These are phyloP conservation scores for Cyprinus carpio DNA, from an alignment of 2,113 vertebrate species.

Conservation along the genomic window DNA sequence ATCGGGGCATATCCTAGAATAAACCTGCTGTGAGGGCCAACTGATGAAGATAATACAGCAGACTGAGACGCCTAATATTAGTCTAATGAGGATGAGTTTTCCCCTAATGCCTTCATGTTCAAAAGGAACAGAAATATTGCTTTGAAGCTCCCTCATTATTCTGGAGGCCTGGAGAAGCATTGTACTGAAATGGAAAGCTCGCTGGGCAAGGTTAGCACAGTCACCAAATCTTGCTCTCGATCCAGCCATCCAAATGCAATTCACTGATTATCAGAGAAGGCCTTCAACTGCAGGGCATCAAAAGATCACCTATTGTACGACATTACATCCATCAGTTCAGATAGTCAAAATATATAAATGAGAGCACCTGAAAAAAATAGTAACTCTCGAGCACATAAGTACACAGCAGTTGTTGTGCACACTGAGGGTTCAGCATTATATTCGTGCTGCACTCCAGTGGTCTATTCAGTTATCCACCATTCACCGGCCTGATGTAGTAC, in stretches of 20 bases:
- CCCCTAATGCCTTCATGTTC: conserved; percentile 22
- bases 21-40: background rate
- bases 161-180: conserved; percentile 18
- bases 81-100: background rate
- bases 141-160: conserved; percentile 40
- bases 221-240: conserved; percentile 53
- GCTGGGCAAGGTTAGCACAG: background rate
- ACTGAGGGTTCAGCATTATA: background rate
- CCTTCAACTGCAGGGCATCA: conserved; percentile 49
- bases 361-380: background rate
- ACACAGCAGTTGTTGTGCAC: background rate
- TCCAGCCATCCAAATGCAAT: conserved; percentile 31
- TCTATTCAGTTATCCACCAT: conserved; percentile 19
- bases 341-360: background rate
- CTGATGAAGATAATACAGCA: conserved; percentile 22
- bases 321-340: background rate
- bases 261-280: conserved; percentile 49
- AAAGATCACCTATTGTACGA: conserved; percentile 28
- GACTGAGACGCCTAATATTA: background rate
- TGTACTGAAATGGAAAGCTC: conserved; percentile 22
- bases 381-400: background rate
- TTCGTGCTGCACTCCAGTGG: background rate
- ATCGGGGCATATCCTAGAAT: background rate
- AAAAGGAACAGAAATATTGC: conserved; percentile 13
- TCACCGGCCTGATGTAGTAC: conserved; percentile 33